Conservation (phyloP, 2,113 vertebrate species). For the Malaclemys terrapin region DNA sequence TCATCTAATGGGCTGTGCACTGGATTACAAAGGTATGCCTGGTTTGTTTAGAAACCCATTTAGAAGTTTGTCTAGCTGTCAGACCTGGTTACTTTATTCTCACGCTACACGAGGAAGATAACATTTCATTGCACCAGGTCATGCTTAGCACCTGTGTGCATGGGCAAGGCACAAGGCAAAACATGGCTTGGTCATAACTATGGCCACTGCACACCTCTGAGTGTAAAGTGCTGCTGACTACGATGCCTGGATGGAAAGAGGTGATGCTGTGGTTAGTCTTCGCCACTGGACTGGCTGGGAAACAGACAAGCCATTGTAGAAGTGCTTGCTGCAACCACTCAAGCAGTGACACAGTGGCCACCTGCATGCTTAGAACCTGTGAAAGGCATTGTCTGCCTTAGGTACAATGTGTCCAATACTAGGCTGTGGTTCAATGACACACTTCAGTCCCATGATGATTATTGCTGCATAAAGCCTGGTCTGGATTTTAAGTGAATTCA, state of each 20-base stretch:
- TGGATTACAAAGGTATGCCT: not conserved
- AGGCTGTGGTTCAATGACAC: not conserved
- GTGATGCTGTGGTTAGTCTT: not conserved
- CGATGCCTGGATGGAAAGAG: not conserved
- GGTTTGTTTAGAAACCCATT: not conserved
- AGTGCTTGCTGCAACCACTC: not conserved
- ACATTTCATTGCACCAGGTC: not conserved
- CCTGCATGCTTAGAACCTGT: not conserved
- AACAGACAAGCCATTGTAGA: rapidly evolving
- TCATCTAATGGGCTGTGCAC: not conserved
- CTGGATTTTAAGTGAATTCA: not conserved
- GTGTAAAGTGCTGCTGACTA: not conserved
- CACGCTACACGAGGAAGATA: rapidly evolving
- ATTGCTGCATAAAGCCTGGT: not conserved
- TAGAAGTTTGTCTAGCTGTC: not conserved
- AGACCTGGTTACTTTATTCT: not conserved
- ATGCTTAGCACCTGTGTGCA: not conserved
- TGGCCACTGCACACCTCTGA: rapidly evolving
- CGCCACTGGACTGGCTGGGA: rapidly evolving
- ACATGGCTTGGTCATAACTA: rapidly evolving
- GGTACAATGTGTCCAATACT: not conserved
- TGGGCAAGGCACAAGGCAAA: not conserved
- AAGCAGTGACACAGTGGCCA: not conserved
- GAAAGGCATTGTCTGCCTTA: not conserved
- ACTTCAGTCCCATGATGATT: not conserved